phyloP scores from a whole-genome alignment of 1,140 invertebrate genomes.

The Melanaphis sacchari region DNA sequence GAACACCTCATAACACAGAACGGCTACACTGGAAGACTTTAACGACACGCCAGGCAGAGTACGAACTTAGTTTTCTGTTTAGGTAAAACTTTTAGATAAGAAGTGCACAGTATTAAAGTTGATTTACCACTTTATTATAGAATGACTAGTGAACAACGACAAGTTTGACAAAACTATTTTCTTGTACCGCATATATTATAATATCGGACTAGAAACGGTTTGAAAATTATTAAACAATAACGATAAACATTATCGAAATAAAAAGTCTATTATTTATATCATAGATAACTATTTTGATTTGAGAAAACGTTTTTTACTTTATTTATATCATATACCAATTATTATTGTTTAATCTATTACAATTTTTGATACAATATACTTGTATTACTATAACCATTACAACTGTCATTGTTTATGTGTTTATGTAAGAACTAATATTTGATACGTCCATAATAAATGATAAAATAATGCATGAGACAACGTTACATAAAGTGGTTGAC shows the following conservation, averaged over 20 bases:
- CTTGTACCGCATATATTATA: not conserved
- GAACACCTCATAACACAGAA: not conserved
- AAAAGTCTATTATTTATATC: not conserved
- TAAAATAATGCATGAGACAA: not conserved
- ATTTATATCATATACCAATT: too few species aligned
- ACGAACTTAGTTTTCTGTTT: not conserved
- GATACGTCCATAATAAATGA: not conserved
- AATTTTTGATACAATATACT: not conserved
- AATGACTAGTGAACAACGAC: not conserved
- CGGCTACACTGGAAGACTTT: not conserved
- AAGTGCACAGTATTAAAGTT: not conserved
- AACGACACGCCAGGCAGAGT: not conserved
- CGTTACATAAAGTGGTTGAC: not conserved
- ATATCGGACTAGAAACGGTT: too few species aligned
- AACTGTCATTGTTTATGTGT: not conserved
- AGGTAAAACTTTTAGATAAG: not conserved
- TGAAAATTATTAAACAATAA: too few species aligned
- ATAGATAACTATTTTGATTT: not conserved
- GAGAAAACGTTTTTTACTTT: not conserved
- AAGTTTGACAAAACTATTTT: not conserved
- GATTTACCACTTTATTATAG: not conserved
- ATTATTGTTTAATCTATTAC: not conserved
- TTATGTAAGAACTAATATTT: not conserved
- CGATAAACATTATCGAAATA: not conserved
- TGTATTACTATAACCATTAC: not conserved